Percentiles rank a stretch among this genome's conserved stretches.
Conservation (phyloP, 1,140 invertebrate species). For the Helicoverpa zea region DNA sequence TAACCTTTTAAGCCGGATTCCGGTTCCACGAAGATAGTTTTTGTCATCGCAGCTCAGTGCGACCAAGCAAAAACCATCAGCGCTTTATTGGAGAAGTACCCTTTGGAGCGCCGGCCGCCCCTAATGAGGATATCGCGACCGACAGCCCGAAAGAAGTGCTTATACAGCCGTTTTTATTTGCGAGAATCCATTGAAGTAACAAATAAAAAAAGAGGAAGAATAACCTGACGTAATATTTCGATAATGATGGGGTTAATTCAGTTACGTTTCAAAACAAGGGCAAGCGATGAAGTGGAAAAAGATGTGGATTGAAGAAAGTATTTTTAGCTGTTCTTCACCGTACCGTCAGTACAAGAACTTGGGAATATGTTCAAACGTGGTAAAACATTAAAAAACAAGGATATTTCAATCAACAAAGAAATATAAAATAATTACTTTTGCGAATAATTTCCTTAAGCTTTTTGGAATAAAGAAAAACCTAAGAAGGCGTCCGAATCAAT, state of each 20-base stretch:
- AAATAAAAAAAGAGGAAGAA: slow-evolving; percentile 43
- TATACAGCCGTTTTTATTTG: slow-evolving; percentile 26
- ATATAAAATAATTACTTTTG: no score
- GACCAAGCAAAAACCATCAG: slow-evolving; percentile 44
- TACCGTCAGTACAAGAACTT: no score
- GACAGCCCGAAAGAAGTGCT: slow-evolving; percentile 31
- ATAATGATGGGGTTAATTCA: slow-evolving; percentile 24
- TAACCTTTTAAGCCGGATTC: background rate
- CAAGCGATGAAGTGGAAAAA: no score
- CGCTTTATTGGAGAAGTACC: slow-evolving; percentile 35
- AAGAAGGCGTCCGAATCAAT: no score
- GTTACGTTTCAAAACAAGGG: slow-evolving; percentile 20
- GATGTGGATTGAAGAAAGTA: no score
- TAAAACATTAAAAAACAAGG: no score
- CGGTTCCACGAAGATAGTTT: slow-evolving; percentile 34
- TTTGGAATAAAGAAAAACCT: no score
- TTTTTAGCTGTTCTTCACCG: no score
- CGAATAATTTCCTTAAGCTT: no score
- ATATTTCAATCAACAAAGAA: no score
- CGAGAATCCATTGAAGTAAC: slow-evolving; percentile 23
- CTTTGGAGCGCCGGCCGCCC: background rate
- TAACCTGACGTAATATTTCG: slow-evolving; percentile 25
- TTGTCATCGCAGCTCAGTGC: slow-evolving; percentile 34
- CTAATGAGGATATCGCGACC: slow-evolving; percentile 46
- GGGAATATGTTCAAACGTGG: no score